These are phyloP conservation scores for Dinocampus coccinellae DNA, from an alignment of 2,888 invertebrate species.

Conservation along the genomic window DNA sequence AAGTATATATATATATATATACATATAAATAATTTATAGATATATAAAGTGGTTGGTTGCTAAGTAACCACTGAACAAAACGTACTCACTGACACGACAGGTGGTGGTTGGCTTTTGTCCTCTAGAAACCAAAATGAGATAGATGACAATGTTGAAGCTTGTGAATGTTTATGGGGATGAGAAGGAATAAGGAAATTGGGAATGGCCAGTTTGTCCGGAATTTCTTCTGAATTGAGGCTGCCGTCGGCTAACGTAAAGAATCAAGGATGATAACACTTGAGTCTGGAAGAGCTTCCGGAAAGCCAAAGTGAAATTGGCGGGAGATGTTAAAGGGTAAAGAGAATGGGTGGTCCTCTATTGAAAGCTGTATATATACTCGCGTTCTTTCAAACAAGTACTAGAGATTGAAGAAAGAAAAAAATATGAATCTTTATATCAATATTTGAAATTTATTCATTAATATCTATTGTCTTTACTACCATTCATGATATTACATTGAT, in stretches of 20 bases:
- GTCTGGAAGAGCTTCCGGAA: not conserved
- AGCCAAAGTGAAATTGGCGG: constrained; percentile 1
- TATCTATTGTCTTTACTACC: not conserved
- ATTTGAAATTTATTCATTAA: not conserved
- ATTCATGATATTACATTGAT: too few relatives aligned
- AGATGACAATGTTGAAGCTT: not conserved
- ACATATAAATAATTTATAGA: too few relatives aligned
- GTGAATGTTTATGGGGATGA: not conserved
- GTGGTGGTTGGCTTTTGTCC: constrained; percentile 33
- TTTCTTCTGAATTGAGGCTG: constrained; percentile 20
- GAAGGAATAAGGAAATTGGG: not conserved
- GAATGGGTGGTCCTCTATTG: constrained; percentile 2
- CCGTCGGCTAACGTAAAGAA: not conserved
- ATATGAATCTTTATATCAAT: not conserved
- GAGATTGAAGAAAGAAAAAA: not conserved
- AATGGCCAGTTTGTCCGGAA: constrained; percentile 25
- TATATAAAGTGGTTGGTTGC: constrained; percentile 34
- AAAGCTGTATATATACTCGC: not conserved
- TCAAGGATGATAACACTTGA: constrained; percentile 21
- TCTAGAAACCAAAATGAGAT: constrained; percentile 8
- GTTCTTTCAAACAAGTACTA: not conserved
- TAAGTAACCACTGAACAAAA: constrained; percentile 37
- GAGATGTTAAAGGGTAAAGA: constrained; percentile 1
- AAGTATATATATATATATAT: not conserved
- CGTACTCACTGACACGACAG: constrained; percentile 37